Evolutionary conservation across 2,888 invertebrate genomes (phyloP), one percentile per base, ranked within the genome.

Genomic region (Polyommatus icarus): DNA sequence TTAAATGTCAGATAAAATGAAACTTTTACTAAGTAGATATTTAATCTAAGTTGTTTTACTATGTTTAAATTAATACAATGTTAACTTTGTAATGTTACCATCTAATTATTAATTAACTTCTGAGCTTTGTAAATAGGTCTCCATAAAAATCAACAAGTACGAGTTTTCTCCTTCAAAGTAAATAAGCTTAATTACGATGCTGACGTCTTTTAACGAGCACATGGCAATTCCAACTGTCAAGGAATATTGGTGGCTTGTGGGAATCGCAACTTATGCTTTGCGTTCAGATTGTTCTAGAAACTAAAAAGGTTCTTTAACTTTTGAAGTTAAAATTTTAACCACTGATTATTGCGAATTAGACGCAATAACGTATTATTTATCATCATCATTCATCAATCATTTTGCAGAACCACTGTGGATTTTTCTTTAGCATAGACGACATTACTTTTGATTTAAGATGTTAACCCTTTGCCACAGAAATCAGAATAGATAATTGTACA

Each of bases 231-330:
- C 7, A 18, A 67, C 12, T 24, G 61, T 67, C 24, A 24, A 67
- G 61, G 61, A 67, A 24, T 29, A 67, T 29, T 32, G 32, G 67
- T 32, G 12, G 15, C 29, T 67, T 54, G 46, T 75, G 75, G 50
- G 75, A 75, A 75, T 15, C 50, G 75, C 75, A 75, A 54, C 75
- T 54, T 75, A 54, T 75, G 75, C n/a, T 54, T 54, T 24, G 20
- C 20, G 20, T 15, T 67, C 29, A 32, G 67, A 67, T 67, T 67
- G 29, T 67, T 67, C 67, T 32, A 67, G 67, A 67, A 61, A 61
- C 4, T 61, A 61, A 46, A 3, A 67, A 32, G 32, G 15, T 6
- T 61, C 12, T 24, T 24, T 46, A 46, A 46, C 40, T 40, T 40
- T 40, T 40, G 8, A 10, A 40, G 46, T 46, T 46, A 10, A 46